These are phyloP conservation scores for Pangasianodon hypophthalmus DNA, from an alignment of 2,113 vertebrate species.

Conservation along the genomic window DNA sequence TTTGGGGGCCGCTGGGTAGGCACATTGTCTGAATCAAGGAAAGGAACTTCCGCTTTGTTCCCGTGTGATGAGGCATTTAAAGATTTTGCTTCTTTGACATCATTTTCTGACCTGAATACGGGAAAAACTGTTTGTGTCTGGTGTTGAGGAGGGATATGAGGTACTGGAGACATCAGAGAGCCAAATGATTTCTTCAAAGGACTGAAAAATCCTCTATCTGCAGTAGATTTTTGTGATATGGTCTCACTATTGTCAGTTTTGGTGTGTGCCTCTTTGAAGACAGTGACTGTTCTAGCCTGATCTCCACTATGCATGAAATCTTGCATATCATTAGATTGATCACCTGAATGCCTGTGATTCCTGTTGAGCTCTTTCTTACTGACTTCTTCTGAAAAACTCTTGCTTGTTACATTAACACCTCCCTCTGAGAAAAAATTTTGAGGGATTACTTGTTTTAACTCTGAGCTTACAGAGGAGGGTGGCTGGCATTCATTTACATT, in stretches of 20 bases:
- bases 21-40: slow-evolving; percentile 69
- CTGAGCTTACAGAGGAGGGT: slow-evolving; percentile 70
- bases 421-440: slow-evolving; percentile 66
- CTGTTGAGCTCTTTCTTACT: slow-evolving; percentile 35
- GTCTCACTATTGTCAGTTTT: slow-evolving; percentile 27
- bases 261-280: slow-evolving; percentile 40
- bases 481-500: slow-evolving; percentile 62
- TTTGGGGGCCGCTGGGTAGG: slow-evolving; percentile 58
- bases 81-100: slow-evolving; percentile 59
- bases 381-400: slow-evolving; percentile 36
- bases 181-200: slow-evolving; percentile 87
- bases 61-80: slow-evolving; percentile 66
- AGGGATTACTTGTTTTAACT: slow-evolving; percentile 79
- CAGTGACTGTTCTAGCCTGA: slow-evolving; percentile 36
- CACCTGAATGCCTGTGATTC: slow-evolving; percentile 3
- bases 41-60: slow-evolving; percentile 73
- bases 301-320: slow-evolving; percentile 35
- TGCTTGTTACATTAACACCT: slow-evolving; percentile 42
- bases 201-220: slow-evolving; percentile 76
- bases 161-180: slow-evolving; percentile 77
- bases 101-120: slow-evolving; percentile 71
- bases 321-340: not conserved
- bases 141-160: slow-evolving; percentile 62
- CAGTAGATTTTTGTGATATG: slow-evolving; percentile 42
- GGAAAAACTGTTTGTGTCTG: slow-evolving; percentile 68